Percentiles rank a stretch among this genome's conserved stretches.
These are phyloP conservation scores for Melanotus villosus DNA, from an alignment of 2,888 invertebrate genomes.

Conservation along the genomic window DNA sequence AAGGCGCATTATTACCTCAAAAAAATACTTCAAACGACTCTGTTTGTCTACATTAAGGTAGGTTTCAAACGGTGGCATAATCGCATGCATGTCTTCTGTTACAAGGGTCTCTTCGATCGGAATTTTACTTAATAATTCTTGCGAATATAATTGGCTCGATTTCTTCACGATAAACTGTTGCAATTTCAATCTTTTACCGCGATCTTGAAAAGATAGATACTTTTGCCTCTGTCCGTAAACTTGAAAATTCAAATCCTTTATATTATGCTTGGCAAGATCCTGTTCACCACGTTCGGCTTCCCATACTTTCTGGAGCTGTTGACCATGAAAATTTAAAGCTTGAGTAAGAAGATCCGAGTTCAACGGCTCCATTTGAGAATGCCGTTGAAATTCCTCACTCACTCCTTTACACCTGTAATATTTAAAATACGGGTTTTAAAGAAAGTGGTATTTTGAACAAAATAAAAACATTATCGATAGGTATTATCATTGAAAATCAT, in stretches of 20 bases:
- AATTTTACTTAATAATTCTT: conserved; percentile 69
- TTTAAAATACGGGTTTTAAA: background rate
- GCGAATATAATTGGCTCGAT: conserved; percentile 82
- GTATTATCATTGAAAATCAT: background rate
- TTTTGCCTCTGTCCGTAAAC: conserved; percentile 86
- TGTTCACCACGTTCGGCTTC: conserved; percentile 86
- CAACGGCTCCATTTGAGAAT: conserved; percentile 69
- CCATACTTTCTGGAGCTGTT: conserved; percentile 90
- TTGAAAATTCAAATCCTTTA: conserved; percentile 78
- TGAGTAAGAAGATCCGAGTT: conserved; percentile 76
- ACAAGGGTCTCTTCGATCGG: conserved; percentile 69
- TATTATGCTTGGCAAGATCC: conserved; percentile 76
- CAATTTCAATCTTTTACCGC: conserved; percentile 85
- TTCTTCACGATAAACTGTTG: conserved; percentile 92
- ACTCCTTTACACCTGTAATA: conserved; percentile 18
- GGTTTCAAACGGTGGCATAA: conserved; percentile 90
- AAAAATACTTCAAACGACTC: conserved; percentile 84
- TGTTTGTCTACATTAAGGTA: conserved; percentile 86
- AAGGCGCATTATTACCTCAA: conserved; percentile 74
- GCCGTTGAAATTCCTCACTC: conserved; percentile 1
- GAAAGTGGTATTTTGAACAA: background rate
- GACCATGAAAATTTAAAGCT: conserved; percentile 88
- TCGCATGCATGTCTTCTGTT: conserved; percentile 79
- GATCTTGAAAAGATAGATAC: conserved; percentile 86
- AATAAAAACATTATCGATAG: background rate